Evolutionary conservation across 1,140 invertebrate genomes (phyloP), one percentile per base, ranked within the genome.

Genomic region (Ericerus pela): DNA sequence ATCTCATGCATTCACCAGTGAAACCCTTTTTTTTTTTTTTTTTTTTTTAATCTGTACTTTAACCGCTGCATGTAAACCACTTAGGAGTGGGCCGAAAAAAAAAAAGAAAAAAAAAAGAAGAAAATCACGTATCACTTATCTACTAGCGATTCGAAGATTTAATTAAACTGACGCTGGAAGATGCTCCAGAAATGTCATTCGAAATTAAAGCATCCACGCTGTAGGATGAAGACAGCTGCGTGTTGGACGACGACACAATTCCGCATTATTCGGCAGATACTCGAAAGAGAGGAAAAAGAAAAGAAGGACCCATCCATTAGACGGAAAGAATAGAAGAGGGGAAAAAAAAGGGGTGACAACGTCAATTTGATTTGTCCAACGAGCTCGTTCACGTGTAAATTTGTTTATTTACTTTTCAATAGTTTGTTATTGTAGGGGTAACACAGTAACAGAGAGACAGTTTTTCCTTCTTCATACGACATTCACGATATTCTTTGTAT

Each of bases 361-460:
- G 41, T 47, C 41, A 47, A 47, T 47, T 47, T 47, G 41, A 47
- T 47, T 47, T 47, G 41, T 47, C 26, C 41, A 24, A 47, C 26
- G 20, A 18, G 41, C 41, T 47, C 41, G 41, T 47, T 47, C 41
- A 24, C 41, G 41, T 47, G 41, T 47, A 47, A 47, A 47, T 47
- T 47, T 47, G 41, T 47, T 47, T 47, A 47, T 47, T 47, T 47
- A 24, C 26, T 47, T 24, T 24, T 24, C 20, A 47, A 47, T 47
- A 47, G 41, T 47, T n/a, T 47, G 41, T 47, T 47, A 47, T 47
- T 47, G 41, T 47, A 24, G 41, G 41, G 41, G 41, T 47, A 47
- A 47, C 41, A 24, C n/a, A n/a, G n/a, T n/a, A n/a, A n/a, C n/a
- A n/a, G n/a, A n/a, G 41, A 47, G 41, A 47, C 41, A 47, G 41